Evolutionary conservation across 2,113 vertebrate species (phyloP), one percentile per base, ranked within the genome.

Genomic region (Gopherus evgoodei): DNA sequence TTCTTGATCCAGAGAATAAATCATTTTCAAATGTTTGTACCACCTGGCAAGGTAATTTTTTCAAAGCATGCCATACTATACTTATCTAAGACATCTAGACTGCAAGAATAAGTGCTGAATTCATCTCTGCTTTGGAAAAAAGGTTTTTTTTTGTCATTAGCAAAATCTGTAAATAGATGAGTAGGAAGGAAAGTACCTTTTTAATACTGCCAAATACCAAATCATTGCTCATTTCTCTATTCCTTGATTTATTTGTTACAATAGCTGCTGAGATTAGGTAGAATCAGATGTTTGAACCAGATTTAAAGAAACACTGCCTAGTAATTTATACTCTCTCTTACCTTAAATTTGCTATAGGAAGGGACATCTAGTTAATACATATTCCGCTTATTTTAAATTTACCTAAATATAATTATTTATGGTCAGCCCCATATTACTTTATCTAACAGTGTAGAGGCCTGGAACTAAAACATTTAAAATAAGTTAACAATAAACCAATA

Each of bases 31-130:
- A 5, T 16, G 90, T 88, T 89, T 83, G 56, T 88, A 96, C n/a
- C 21, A 79, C 75, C 38, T 49, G 52, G 81, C 85, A 92, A 95
- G 24, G 44, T 90, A 95, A 82, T 90, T 25, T 86, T 93, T 91
- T 91, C 38, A n/a, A 93, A 84, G 14, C 16, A 56, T 52, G 52
- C 5, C 57, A 27, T 59, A 65, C 27, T 80, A 11, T 56, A 78
- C 21, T 47, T 93, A 81, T 69, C 14, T 86, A 8, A 76, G 5
- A 86, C 35, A 96, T 19, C 54, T 9, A 94, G 50, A 79, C 4
- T 54, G 42, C 8, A 88, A 91, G 94, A 90, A 35, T 17, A 93
- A 79, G 1, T 1, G 0, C 59, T 83, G 86, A 82, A 62, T 80
- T 90, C 1, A 69, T 17, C 82, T 92, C 27, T 79, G 0, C 54